These are phyloP conservation scores for Popillia japonica DNA, from an alignment of 1,140 invertebrate species.

Conservation along the genomic window DNA sequence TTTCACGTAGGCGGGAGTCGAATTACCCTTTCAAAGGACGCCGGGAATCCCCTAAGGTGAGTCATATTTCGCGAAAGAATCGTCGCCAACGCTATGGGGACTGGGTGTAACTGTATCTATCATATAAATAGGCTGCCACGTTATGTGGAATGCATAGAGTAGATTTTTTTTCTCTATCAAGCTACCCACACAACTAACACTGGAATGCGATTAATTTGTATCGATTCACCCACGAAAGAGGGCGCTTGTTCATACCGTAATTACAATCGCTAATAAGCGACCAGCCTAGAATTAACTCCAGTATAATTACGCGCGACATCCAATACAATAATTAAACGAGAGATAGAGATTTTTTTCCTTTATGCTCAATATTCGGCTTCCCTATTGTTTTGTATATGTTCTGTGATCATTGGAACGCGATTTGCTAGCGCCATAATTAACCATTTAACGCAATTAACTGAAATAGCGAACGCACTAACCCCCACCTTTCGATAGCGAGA, in stretches of 20 bases:
- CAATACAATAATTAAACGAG: neutral
- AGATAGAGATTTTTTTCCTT: neutral
- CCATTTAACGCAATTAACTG: constrained; percentile 1
- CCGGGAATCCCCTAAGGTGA: no score
- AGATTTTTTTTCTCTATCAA: no score
- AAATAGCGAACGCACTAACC: neutral
- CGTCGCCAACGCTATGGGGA: no score
- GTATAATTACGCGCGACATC: neutral
- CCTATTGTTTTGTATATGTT: neutral
- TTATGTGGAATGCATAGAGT: no score
- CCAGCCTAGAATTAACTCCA: neutral
- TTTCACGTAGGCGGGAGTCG: no score
- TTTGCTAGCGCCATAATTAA: neutral
- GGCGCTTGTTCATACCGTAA: neutral
- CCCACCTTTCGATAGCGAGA: no score
- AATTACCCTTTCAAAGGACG: no score
- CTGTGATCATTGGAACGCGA: neutral
- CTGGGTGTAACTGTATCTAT: no score
- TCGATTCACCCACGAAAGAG: neutral
- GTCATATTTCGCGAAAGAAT: no score
- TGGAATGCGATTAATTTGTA: neutral
- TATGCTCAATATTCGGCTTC: neutral
- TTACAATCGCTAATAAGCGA: neutral
- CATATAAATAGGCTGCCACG: no score
- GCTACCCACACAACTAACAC: no score